phyloP scores from a whole-genome alignment of 2,113 vertebrate species.

The Pelobates fuscus region DNA sequence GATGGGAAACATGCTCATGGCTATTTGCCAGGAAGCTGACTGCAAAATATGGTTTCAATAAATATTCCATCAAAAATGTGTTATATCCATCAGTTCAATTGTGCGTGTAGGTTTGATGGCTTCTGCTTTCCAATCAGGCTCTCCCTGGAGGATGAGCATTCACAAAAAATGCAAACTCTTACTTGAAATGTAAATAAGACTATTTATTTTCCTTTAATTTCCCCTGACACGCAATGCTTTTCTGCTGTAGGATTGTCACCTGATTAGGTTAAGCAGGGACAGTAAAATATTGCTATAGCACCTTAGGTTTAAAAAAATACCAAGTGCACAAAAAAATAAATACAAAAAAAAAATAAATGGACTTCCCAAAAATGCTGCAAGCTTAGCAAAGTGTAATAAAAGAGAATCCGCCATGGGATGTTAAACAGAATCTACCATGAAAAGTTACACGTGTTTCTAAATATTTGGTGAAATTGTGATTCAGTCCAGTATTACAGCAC shows the following conservation, averaged over 20 bases:
- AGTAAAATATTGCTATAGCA: neutral
- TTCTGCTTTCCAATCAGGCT: constrained; percentile 20
- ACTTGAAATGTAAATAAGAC: constrained; percentile 88
- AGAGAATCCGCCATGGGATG: no score
- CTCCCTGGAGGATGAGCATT: constrained; percentile 14
- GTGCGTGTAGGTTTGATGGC: constrained; percentile 23
- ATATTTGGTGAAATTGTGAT: no score
- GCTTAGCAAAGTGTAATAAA: no score
- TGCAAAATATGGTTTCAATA: constrained; percentile 28
- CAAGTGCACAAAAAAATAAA: no score
- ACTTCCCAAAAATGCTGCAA: no score
- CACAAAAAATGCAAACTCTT: constrained; percentile 51
- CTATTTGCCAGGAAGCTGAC: constrained; percentile 16
- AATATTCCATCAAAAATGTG: constrained; percentile 33
- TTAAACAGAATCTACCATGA: no score
- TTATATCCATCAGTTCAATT: constrained; percentile 29
- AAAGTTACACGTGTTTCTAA: no score
- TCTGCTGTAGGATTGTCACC: neutral
- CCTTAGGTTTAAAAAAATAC: no score
- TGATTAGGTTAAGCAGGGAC: neutral
- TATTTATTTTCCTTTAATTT: constrained; percentile 79
- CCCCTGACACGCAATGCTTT: constrained; percentile 15
- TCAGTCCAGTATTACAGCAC: no score
- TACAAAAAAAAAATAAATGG: no score
- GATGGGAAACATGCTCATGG: constrained; percentile 1